Base-by-base conservation (phyloP, 1,140 invertebrate species). In the Zaprionus nigranus region DNA sequence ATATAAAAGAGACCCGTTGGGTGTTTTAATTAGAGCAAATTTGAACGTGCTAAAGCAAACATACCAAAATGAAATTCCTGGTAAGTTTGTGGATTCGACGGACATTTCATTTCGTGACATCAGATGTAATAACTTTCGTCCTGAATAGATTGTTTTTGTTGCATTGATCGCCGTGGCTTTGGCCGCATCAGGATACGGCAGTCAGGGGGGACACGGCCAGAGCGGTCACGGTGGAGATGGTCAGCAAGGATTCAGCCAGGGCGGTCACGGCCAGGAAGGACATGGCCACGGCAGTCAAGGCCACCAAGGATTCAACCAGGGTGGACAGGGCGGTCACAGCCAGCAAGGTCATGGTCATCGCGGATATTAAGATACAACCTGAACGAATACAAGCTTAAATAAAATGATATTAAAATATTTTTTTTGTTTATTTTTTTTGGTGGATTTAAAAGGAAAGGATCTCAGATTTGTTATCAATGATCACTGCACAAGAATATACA, bases 161-260 rank as follows among this genome's bases (percentile, higher is more conserved):
- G 38, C 38, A 40, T n/a, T 40, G 38, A 40, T 40, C 15, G 38
- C 38, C 2, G 38, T 40, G 13, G 38, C 38, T 40, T 40, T 40
- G 38, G 38, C 38, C 6, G 38, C 13, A 38, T 2, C 36, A 5
- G 30, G 30, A 34, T 11, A 11, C 30, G 30, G 30, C 9, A 34
- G 9, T 3, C 53, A 75, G 38, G 46, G 67, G n/a, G 77, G 77
- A 66, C 62, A 40, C 9, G 74, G 67, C 5, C 75, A 78, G 65
- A 30, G 59, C 15, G 75, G 68, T 5, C 76, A 79, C 26, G 60
- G 68, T 26, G 78, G 78, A 56, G 59, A 76, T 17, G 77, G 77
- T 3, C 62, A 79, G 51, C 61, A 66, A 66, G 73, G 76, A 54
- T 61, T 65, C 20, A 46, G 54, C 0, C 71, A 75, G 26, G 56